Evolutionary conservation across 2,113 vertebrate genomes (phyloP), one percentile per base, ranked within the genome.

Genomic region (Megaleporinus macrocephalus): DNA sequence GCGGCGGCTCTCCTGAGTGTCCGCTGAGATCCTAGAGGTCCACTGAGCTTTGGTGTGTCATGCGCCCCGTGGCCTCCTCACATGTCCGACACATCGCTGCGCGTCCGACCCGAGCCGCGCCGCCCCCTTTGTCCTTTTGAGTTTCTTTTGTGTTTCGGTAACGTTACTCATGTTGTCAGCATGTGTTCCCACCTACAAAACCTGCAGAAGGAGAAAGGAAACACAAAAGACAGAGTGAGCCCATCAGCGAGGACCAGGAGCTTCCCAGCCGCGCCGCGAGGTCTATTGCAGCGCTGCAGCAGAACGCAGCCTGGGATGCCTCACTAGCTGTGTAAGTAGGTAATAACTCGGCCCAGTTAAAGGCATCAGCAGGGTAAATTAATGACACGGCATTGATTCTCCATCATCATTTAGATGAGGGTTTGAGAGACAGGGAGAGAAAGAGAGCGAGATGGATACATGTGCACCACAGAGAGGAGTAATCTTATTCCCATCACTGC

Each of bases 101-200:
- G 95, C 86, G 90, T 86, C 83, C 90, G 89, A 41, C 83, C 92
- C 91, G n/a, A 92, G 83, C 90, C 88, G 94, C 89, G 94, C 73
- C 94, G 89, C 91, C 90, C 62, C 57, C n/a, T 61, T 80, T 66
- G 75, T 81, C 85, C 86, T 81, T 89, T 88, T 91, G 87, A 89
- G 89, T 90, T 85, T 89, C 87, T 90, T 41, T 89, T 91, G 89
- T 90, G 84, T 88, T 73, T 84, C 85, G 80, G 74, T 86, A 86
- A 84, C 83, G 76, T 89, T 88, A 89, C 87, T 90, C 88, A 89
- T 91, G 88, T 90, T 91, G 87, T 93, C 91, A 96, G 95, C 95
- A 94, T 95, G 93, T 94, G 93, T 94, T 91, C 95, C 94, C 95
- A 92, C 95, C 95, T 90, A 90, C 88, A 96, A 95, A 97, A 96